phyloP scores from a whole-genome alignment of 2,888 invertebrate genomes.

The Ophioninae sp. region DNA sequence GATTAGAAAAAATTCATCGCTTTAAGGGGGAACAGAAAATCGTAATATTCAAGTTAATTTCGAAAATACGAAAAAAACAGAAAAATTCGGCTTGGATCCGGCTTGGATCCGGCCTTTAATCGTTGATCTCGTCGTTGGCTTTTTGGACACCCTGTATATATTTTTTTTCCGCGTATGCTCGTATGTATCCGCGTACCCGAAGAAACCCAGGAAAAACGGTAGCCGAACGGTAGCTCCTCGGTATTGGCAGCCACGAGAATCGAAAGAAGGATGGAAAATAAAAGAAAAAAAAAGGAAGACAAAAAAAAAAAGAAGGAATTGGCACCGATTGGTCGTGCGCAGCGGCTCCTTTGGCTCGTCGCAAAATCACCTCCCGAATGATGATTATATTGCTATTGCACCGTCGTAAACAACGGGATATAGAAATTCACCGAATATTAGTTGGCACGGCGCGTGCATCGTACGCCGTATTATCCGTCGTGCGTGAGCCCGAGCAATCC shows the following conservation, averaged over 20 bases:
- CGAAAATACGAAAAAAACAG: too few relatives aligned
- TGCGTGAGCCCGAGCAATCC: constrained; percentile 59
- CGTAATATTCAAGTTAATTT: too few relatives aligned
- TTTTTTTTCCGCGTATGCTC: too few relatives aligned
- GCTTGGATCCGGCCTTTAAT: too few relatives aligned
- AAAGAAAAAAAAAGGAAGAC: background rate
- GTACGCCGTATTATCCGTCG: constrained; percentile 11
- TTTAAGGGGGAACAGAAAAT: too few relatives aligned
- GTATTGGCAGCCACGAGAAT: constrained; percentile 34
- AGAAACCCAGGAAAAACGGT: constrained; percentile 33
- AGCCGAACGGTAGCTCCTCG: constrained; percentile 43
- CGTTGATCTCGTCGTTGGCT: too few relatives aligned
- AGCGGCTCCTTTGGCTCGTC: constrained; percentile 48
- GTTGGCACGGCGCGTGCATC: constrained; percentile 38
- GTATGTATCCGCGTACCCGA: background rate
- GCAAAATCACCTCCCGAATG: constrained; percentile 41
- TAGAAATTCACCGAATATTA: constrained; percentile 28
- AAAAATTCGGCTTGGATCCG: too few relatives aligned
- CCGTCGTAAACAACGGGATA: constrained; percentile 54
- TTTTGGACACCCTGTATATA: too few relatives aligned
- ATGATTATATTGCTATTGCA: constrained; percentile 54
- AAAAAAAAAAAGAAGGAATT: background rate
- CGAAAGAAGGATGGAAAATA: background rate
- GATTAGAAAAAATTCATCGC: too few relatives aligned
- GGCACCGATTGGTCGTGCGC: constrained; percentile 8